Conservation (phyloP, 2,888 invertebrate species). For the Cremastinae sp. region DNA sequence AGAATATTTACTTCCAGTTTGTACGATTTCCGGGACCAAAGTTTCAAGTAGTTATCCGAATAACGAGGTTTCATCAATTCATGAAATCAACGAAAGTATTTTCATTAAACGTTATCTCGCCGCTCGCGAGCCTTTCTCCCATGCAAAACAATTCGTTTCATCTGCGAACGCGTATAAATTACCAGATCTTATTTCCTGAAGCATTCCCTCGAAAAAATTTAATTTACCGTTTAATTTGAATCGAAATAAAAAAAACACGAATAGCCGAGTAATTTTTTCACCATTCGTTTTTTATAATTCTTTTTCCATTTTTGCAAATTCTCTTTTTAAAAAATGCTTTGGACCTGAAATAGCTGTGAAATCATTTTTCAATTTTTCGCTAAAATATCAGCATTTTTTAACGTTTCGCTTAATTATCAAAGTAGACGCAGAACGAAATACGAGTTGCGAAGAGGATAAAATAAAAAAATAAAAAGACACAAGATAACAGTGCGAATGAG, state of each 20-base stretch:
- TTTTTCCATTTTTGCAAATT: constrained; percentile 6
- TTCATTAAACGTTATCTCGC: constrained; percentile 52
- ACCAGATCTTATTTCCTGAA: background rate
- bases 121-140: background rate
- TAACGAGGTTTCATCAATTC: constrained; percentile 59
- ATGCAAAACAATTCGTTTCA: constrained; percentile 38
- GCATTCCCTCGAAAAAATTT: background rate
- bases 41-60: constrained; percentile 54
- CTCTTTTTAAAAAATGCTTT: background rate
- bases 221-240: background rate
- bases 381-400: background rate
- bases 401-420: constrained; percentile 3
- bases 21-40: background rate
- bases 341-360: no score
- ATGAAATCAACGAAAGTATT: constrained; percentile 58
- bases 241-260: background rate
- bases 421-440: background rate
- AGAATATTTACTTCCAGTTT: no score
- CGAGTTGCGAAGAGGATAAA: constrained; percentile 1
- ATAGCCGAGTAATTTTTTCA: background rate
- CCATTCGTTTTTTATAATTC: background rate
- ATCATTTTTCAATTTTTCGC: background rate
- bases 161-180: constrained; percentile 13
- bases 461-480: background rate
- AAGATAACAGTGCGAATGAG: constrained; percentile 21